Conservation (phyloP, 2,113 vertebrate species). For the Chiloscyllium plagiosum region DNA sequence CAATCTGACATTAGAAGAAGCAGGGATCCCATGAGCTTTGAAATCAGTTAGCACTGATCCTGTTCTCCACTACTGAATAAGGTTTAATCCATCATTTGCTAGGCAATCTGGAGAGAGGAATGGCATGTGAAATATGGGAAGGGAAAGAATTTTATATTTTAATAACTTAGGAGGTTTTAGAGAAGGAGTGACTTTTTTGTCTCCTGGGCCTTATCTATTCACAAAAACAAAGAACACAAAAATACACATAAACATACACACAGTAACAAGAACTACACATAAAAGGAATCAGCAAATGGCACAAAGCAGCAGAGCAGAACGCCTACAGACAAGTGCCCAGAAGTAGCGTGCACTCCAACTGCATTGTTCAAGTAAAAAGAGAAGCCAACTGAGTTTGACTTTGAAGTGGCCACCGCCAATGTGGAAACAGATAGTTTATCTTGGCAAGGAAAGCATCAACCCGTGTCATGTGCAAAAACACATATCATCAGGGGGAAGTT, state of each 20-base stretch:
- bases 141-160: not conserved
- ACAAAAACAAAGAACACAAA: no score
- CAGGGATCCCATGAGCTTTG: not conserved
- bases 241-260: not conserved
- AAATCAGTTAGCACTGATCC: not conserved
- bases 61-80: not conserved
- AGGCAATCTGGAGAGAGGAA: not conserved
- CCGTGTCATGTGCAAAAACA: not conserved
- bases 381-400: not conserved
- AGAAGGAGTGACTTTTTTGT: no score
- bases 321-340: not conserved
- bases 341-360: not conserved
- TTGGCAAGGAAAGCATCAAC: not conserved
- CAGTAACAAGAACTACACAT: not conserved
- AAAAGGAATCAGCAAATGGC: not conserved
- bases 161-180: not conserved
- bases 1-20: constrained; percentile 17
- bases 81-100: not conserved
- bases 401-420: constrained; percentile 23
- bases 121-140: not conserved
- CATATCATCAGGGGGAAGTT: not conserved
- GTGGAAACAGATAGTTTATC: constrained; percentile 19
- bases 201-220: not conserved
- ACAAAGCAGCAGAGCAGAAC: not conserved
- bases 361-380: constrained; percentile 2